Conservation (phyloP, 2,797 vertebrate species). For the Apodemus agrarius region DNA sequence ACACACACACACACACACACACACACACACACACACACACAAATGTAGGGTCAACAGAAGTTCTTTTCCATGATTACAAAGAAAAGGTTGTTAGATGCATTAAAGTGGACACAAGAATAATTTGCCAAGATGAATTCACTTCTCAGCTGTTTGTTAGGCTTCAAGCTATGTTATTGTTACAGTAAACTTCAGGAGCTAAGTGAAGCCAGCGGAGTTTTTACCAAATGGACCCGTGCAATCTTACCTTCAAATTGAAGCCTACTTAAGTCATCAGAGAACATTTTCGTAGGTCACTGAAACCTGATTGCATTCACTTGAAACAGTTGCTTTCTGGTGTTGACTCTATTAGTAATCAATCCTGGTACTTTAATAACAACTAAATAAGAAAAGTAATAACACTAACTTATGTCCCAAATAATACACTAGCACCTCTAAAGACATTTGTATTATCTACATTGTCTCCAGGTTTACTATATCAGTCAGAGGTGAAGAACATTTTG, state of each 20-base stretch:
- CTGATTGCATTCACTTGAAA: constrained; percentile 56
- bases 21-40: too few species aligned
- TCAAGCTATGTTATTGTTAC: neutral
- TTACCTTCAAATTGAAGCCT: constrained; percentile 16
- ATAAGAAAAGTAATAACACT: constrained; percentile 36
- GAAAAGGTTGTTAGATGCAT: neutral
- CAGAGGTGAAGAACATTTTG: constrained; percentile 50
- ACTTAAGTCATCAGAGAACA: neutral
- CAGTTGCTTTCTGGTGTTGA: constrained; percentile 55
- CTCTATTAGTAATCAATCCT: constrained; percentile 50
- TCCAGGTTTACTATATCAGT: constrained; percentile 46
- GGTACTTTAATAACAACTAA: constrained; percentile 66
- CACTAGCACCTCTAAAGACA: constrained; percentile 29
- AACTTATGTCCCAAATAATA: constrained; percentile 62
- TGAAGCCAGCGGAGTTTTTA: neutral
- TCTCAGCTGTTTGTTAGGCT: constrained; percentile 34
- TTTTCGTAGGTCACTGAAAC: constrained; percentile 31
- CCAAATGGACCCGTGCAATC: neutral
- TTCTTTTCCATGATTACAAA: neutral
- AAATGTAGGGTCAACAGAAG: neutral
- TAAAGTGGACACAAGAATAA: neutral
- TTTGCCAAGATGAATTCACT: constrained; percentile 27
- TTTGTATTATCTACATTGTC: constrained; percentile 60
- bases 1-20: too few species aligned
- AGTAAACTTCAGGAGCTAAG: neutral